phyloP scores from a whole-genome alignment of 1,140 invertebrate species.

The Scylla paramamosain region DNA sequence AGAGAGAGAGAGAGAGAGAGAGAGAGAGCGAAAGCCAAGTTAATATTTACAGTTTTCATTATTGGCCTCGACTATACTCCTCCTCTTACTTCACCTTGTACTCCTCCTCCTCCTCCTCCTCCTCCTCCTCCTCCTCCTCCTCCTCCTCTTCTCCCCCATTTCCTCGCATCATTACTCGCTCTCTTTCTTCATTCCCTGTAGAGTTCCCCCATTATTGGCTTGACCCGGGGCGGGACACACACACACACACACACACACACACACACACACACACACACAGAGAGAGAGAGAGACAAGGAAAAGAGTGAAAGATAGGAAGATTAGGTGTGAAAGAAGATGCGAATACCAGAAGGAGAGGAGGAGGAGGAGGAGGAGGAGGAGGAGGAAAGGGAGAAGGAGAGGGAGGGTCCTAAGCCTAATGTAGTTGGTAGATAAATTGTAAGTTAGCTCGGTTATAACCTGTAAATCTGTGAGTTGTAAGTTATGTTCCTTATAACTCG shows the following conservation, averaged over 20 bases:
- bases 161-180: background rate
- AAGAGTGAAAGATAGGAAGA: background rate
- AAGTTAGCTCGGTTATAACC: conserved; percentile 58
- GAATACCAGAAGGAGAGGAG: background rate
- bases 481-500: conserved; percentile 43
- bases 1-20: conserved; percentile 1
- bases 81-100: background rate
- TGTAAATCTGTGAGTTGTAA: conserved; percentile 52
- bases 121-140: background rate
- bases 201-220: background rate
- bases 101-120: background rate
- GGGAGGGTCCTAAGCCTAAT: conserved; percentile 34
- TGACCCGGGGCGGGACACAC: background rate
- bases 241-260: conserved; percentile 20
- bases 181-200: background rate
- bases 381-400: background rate
- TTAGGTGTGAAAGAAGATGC: background rate
- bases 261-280: conserved; percentile 4
- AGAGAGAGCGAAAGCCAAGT: background rate
- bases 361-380: background rate
- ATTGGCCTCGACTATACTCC: background rate
- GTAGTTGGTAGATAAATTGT: conserved; percentile 51
- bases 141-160: background rate
- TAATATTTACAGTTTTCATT: conserved; percentile 17
- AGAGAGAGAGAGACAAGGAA: background rate